Conservation (phyloP, 2,113 vertebrate genomes). For the Hippocampus zosterae region DNA sequence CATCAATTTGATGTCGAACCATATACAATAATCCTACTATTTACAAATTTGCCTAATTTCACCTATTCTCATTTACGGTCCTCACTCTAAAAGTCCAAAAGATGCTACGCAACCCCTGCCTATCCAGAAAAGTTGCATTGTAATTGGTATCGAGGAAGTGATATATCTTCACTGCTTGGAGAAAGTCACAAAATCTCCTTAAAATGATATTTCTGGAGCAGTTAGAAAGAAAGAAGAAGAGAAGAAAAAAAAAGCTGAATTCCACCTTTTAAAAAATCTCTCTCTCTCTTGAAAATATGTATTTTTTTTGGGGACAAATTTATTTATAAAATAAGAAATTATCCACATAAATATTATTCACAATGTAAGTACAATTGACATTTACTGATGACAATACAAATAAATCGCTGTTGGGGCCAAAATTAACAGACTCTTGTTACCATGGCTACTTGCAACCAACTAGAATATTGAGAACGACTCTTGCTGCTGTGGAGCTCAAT, state of each 20-base stretch:
- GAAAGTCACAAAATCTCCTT: too few species aligned
- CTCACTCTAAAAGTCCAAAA: neutral
- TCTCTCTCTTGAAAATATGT: too few species aligned
- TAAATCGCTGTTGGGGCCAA: neutral
- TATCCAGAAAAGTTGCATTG: neutral
- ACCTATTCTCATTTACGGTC: neutral
- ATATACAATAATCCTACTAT: neutral
- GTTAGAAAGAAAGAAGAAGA: too few species aligned
- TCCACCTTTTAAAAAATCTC: too few species aligned
- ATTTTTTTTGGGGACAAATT: too few species aligned
- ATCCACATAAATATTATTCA: neutral
- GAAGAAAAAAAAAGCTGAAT: too few species aligned
- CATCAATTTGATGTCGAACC: too few species aligned
- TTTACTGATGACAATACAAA: neutral
- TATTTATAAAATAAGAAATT: too few species aligned
- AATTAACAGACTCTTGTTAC: neutral
- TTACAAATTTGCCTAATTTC: neutral
- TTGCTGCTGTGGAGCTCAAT: neutral
- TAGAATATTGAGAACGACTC: neutral
- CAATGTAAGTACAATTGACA: neutral
- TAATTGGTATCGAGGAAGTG: neutral
- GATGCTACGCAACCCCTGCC: neutral
- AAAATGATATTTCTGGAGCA: too few species aligned
- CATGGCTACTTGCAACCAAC: neutral
- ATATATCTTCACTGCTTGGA: neutral